Conservation (phyloP, 2,797 vertebrate genomes). For the Halcyon leucocephala region DNA sequence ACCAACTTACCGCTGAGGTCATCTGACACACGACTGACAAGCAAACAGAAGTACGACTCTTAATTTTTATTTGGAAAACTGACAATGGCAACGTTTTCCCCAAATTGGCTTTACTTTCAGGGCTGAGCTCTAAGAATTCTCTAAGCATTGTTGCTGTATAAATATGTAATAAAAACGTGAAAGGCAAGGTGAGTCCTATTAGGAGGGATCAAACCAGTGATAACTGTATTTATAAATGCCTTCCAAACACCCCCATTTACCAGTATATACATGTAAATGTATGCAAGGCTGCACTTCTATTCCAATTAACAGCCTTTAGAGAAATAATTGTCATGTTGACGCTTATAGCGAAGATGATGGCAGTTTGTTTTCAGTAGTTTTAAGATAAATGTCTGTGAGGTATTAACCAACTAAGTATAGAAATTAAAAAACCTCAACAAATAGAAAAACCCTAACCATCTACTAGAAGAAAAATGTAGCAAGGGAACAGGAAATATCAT, state of each 20-base stretch:
- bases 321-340: background rate
- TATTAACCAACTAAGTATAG: background rate
- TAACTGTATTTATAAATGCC: background rate
- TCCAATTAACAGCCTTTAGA: background rate
- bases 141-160: background rate
- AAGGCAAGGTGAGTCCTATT: background rate
- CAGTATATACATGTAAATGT: background rate
- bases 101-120: background rate
- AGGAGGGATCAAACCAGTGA: background rate
- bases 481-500: background rate
- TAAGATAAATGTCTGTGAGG: background rate
- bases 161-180: background rate
- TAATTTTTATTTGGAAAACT: background rate
- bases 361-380: background rate
- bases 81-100: background rate
- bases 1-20: too few relatives aligned
- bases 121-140: background rate
- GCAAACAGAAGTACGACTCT: background rate
- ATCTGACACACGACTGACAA: too few relatives aligned
- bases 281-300: background rate
- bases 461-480: fast-evolving
- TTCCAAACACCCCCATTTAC: background rate
- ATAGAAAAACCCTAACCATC: fast-evolving
- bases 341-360: background rate
- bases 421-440: background rate